phyloP scores from a whole-genome alignment of 2,888 invertebrate genomes.

The Rhagonycha fulva region DNA sequence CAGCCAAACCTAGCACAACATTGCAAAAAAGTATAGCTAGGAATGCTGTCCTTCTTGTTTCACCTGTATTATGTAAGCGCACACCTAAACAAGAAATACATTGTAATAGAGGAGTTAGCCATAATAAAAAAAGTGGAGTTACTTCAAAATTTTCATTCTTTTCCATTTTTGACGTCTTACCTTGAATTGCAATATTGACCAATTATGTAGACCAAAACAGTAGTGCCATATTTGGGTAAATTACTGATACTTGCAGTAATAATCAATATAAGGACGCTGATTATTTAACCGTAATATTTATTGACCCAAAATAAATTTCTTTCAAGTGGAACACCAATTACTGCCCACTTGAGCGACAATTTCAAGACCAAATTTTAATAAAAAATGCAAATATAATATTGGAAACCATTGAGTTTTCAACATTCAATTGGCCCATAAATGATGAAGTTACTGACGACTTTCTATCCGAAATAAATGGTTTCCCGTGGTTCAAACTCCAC shows the following conservation, averaged over 20 bases:
- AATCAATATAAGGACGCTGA: neutral
- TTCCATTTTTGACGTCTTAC: neutral
- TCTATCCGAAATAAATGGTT: too few relatives aligned
- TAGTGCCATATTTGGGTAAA: neutral
- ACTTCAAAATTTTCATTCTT: neutral
- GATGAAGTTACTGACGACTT: too few relatives aligned
- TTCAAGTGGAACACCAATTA: neutral
- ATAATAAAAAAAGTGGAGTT: neutral
- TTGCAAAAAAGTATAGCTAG: slow-evolving; percentile 3
- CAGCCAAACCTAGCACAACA: neutral
- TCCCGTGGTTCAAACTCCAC: too few relatives aligned
- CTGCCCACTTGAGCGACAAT: neutral
- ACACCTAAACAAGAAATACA: neutral
- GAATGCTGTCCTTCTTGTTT: slow-evolving; percentile 24
- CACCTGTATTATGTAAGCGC: neutral
- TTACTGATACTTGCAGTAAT: neutral
- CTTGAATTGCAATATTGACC: neutral
- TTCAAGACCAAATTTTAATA: neutral
- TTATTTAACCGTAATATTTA: neutral
- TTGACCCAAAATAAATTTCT: neutral
- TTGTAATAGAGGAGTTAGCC: neutral
- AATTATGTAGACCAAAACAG: neutral
- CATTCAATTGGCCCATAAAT: neutral
- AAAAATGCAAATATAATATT: too few relatives aligned
- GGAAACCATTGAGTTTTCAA: too few relatives aligned